phyloP scores from a whole-genome alignment of 2,888 invertebrate species.

The Argyra leucocephala region DNA sequence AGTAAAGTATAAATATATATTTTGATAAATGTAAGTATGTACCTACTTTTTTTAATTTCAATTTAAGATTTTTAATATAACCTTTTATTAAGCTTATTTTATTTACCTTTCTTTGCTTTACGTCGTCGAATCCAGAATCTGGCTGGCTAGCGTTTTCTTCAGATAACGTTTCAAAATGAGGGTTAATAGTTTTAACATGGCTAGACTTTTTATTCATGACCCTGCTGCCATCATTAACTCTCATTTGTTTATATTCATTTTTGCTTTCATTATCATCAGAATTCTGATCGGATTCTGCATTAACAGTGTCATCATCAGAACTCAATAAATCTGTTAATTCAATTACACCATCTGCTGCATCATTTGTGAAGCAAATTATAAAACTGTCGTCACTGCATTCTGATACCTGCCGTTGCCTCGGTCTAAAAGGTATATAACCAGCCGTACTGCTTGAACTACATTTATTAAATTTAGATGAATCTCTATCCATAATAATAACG shows the following conservation, averaged over 20 bases:
- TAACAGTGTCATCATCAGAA: constrained; percentile 13
- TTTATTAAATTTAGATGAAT: constrained; percentile 10
- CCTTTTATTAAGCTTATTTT: too few species aligned
- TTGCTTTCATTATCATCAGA: constrained; percentile 16
- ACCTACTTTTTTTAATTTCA: too few species aligned
- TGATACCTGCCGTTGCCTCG: constrained; percentile 26
- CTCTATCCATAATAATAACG: constrained; percentile 19
- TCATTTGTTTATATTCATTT: too few species aligned
- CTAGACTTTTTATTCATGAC: constrained; percentile 17
- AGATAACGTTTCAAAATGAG: constrained; percentile 12
- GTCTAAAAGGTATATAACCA: not conserved
- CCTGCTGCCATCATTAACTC: constrained; percentile 7
- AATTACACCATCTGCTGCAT: constrained; percentile 22
- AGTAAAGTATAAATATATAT: too few species aligned
- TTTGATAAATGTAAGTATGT: too few species aligned
- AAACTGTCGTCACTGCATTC: constrained; percentile 31
- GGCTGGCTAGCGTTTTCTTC: constrained; percentile 19
- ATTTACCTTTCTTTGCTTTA: constrained; percentile 27
- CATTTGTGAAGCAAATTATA: constrained; percentile 27
- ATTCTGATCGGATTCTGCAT: constrained; percentile 14
- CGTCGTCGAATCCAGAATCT: constrained; percentile 28
- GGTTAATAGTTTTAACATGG: constrained; percentile 10
- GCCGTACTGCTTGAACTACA: not conserved
- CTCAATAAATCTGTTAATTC: constrained; percentile 12
- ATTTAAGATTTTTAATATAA: too few species aligned